A percentile compares a stretch with the other conserved stretches of the same genome.
Evolutionary conservation across 53 echinoderm and acorn worm species (phyloP).

Genomic region (Patiria pectinifera): DNA sequence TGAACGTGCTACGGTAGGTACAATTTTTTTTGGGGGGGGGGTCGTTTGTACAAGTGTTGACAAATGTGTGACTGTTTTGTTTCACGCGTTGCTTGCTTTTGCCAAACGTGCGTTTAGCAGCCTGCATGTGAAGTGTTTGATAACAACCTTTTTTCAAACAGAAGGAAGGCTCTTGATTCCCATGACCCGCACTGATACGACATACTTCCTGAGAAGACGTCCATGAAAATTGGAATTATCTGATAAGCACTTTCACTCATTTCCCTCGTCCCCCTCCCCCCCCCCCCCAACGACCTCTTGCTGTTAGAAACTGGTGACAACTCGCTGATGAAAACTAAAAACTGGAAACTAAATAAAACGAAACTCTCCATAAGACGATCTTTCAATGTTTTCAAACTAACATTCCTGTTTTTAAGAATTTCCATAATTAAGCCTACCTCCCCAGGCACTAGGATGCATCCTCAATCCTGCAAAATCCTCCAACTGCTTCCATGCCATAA

Average conservation of each 20-base stretch:
- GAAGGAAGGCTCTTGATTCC: background rate
- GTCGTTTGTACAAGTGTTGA: background rate
- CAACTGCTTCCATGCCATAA: too few relatives aligned
- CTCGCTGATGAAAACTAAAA: too few relatives aligned
- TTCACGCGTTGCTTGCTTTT: background rate
- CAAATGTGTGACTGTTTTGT: background rate
- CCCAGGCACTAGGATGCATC: too few relatives aligned
- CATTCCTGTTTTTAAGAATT: too few relatives aligned
- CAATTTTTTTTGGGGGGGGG: background rate
- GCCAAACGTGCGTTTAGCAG: background rate
- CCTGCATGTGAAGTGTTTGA: background rate
- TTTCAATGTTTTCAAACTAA: too few relatives aligned
- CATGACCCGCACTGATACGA: background rate
- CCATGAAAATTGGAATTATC: constrained; percentile 30
- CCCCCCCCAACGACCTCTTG: background rate
- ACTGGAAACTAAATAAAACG: too few relatives aligned
- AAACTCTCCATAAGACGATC: too few relatives aligned
- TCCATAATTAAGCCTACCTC: too few relatives aligned
- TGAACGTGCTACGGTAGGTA: background rate
- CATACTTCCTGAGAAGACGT: constrained; percentile 16
- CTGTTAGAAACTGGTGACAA: background rate
- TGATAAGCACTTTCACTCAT: constrained; percentile 1
- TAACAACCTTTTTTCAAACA: background rate
- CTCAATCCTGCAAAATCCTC: too few relatives aligned
- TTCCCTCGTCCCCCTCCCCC: background rate